These are phyloP conservation scores for Gopherus flavomarginatus DNA, from an alignment of 2,113 vertebrate species.

Conservation along the genomic window DNA sequence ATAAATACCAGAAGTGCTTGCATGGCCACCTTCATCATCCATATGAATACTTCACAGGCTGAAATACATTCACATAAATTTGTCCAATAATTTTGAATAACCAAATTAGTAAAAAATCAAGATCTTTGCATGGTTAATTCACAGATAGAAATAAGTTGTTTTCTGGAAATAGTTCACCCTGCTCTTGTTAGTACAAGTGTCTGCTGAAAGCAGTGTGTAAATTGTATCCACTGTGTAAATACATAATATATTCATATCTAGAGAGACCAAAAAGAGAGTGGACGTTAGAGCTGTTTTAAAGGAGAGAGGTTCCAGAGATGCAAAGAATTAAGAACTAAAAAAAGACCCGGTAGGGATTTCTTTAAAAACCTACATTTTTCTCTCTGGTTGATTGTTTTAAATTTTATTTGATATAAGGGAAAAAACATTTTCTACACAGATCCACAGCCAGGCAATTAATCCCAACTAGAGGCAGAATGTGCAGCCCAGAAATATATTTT, in stretches of 20 bases:
- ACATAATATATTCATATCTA: background rate
- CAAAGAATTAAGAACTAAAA: background rate
- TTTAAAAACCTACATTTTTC: background rate
- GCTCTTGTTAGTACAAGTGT: background rate
- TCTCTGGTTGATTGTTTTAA: constrained; percentile 26
- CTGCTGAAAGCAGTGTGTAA: background rate
- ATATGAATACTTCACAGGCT: background rate
- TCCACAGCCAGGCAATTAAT: constrained; percentile 33
- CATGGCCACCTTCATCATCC: background rate
- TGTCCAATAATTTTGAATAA: background rate
- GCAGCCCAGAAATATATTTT: constrained; percentile 37
- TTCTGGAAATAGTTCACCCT: background rate
- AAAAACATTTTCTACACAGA: background rate
- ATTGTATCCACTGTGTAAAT: background rate
- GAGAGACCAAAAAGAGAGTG: constrained; percentile 19
- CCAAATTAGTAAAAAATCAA: background rate
- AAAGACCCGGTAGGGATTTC: background rate
- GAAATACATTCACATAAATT: accelerated
- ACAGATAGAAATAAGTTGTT: background rate
- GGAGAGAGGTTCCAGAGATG: background rate
- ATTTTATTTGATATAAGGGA: constrained; percentile 12
- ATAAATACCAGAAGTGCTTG: background rate
- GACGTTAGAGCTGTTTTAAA: background rate
- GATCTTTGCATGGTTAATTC: background rate
- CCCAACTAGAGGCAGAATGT: constrained; percentile 3